These are phyloP conservation scores for Tenebrosternarchus preto DNA, from an alignment of 2,113 vertebrate genomes.

Conservation along the genomic window DNA sequence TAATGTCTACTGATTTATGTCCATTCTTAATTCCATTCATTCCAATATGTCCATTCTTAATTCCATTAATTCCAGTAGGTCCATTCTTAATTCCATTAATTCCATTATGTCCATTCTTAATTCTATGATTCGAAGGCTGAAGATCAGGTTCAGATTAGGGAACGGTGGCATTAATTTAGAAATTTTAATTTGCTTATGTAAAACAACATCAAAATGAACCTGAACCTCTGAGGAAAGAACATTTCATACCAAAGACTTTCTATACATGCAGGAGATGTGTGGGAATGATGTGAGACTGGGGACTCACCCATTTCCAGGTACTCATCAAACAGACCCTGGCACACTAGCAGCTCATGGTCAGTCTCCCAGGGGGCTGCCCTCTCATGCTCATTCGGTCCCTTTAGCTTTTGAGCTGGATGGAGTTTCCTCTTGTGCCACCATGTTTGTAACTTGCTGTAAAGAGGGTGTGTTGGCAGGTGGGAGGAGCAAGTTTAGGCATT, in stretches of 20 bases:
- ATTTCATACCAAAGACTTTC: background rate
- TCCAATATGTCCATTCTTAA: no score
- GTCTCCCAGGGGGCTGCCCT: slow-evolving; percentile 66
- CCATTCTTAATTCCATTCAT: no score
- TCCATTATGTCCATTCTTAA: background rate
- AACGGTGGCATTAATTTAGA: background rate
- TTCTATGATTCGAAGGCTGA: background rate
- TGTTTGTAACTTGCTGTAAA: slow-evolving; percentile 74
- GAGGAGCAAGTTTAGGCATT: background rate
- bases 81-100: no score
- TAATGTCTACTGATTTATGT: background rate
- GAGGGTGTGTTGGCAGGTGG: background rate
- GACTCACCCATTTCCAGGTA: slow-evolving; percentile 78
- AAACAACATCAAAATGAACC: background rate
- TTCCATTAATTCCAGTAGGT: no score
- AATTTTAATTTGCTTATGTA: background rate
- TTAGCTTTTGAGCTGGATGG: slow-evolving; percentile 52
- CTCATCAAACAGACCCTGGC: slow-evolving; percentile 77
- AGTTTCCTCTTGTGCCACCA: slow-evolving; percentile 71
- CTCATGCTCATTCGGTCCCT: slow-evolving; percentile 38
- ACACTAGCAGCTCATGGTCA: slow-evolving; percentile 74
- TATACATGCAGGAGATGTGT: background rate
- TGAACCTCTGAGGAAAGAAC: no score
- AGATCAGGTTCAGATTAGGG: background rate
- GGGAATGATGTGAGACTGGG: background rate